Evolutionary conservation across 2,888 invertebrate species (phyloP).

Genomic region (Standfussiana lucernea): DNA sequence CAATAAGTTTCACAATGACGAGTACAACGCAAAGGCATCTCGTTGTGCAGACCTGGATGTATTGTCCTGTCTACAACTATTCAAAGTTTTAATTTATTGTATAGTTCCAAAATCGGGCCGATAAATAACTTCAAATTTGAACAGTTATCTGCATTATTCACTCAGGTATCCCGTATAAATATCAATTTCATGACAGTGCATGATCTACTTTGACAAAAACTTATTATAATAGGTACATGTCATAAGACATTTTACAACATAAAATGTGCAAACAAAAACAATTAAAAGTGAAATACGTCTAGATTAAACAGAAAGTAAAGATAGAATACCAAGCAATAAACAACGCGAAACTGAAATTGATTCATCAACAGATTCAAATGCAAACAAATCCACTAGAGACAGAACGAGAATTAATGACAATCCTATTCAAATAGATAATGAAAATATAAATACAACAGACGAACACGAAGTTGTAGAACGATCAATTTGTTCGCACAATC

Average conservation of each 20-base stretch:
- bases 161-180: neutral
- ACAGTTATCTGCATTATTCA: neutral
- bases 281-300: neutral
- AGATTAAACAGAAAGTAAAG: constrained; percentile 12
- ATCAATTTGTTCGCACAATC: constrained; percentile 65
- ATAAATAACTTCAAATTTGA: constrained; percentile 1
- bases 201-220: neutral
- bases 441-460: constrained; percentile 40
- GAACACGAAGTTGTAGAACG: constrained; percentile 54
- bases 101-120: constrained; percentile 1
- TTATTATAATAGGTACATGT: neutral
- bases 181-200: neutral
- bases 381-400: constrained; percentile 42
- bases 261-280: neutral
- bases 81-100: constrained; percentile 10
- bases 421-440: constrained; percentile 48
- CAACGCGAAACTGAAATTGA: constrained; percentile 18
- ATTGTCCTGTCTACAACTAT: constrained; percentile 8
- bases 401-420: constrained; percentile 45
- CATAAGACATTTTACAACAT: neutral
- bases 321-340: neutral
- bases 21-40: neutral
- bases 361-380: constrained; percentile 34
- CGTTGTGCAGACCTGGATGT: neutral
- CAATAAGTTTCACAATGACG: constrained; percentile 31